These are phyloP conservation scores for Synanthedon andrenaeformis DNA, from an alignment of 2,888 invertebrate species.

Conservation along the genomic window DNA sequence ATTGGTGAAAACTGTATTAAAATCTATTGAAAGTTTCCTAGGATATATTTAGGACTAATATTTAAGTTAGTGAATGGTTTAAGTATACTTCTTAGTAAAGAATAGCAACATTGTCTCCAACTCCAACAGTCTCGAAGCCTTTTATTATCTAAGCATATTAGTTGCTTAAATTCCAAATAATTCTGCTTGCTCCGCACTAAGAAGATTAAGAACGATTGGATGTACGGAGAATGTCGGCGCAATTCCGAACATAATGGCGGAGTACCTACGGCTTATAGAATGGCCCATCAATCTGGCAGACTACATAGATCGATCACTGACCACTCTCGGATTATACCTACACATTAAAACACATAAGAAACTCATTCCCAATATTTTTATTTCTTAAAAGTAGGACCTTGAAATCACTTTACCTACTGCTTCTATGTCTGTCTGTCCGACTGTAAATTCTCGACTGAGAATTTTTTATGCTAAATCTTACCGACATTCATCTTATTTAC, in stretches of 20 bases:
- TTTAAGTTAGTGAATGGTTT: too few relatives aligned
- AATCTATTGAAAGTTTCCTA: too few relatives aligned
- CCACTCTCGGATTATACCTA: constrained; percentile 23
- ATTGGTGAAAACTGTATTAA: too few relatives aligned
- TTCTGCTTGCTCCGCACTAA: constrained; percentile 53
- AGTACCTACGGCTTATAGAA: constrained; percentile 42
- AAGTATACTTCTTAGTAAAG: neutral
- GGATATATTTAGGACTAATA: too few relatives aligned
- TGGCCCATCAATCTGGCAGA: constrained; percentile 41
- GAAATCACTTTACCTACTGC: neutral
- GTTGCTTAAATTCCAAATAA: constrained; percentile 58
- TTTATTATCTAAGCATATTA: constrained; percentile 63
- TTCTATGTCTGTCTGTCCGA: neutral
- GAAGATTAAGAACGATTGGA: constrained; percentile 69
- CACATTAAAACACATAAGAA: constrained; percentile 31
- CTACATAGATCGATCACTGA: constrained; percentile 36
- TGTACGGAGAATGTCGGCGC: constrained; percentile 53
- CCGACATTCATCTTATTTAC: too few relatives aligned
- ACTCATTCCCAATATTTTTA: constrained; percentile 7
- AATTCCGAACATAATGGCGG: constrained; percentile 40
- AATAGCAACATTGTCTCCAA: neutral
- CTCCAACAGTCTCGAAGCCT: constrained; percentile 27
- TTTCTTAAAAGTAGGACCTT: neutral
- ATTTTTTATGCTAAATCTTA: too few relatives aligned
- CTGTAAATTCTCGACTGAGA: too few relatives aligned